Base-by-base conservation (phyloP, 2,888 invertebrate species). In the Scotopteryx bipunctaria region DNA sequence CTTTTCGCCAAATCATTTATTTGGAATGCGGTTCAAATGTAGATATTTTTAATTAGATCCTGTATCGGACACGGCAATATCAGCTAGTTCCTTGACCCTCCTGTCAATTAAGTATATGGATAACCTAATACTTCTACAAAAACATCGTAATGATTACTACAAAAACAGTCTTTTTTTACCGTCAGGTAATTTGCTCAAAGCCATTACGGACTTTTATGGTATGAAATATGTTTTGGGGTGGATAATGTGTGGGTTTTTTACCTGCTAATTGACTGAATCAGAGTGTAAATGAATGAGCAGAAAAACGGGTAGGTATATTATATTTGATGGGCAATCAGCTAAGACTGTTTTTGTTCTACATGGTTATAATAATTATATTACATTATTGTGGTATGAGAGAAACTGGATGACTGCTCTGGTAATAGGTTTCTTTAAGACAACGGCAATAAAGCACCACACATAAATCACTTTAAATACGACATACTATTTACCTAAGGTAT, bases 41-140 rank as follows among this genome's bases (percentile, higher is more conserved):
- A 25, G 33, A 32, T 67, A 58, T 49, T 15, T 62, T 54, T 60
- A 66, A 62, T 65, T 67, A 64, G 71, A 78, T 79, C 77, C 76
- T 76, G 76, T 70, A 69, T 67, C 71, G 71, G 76, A 71, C 70
- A 69, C 68, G 69, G 63, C 67, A 69, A 66, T 71, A 70, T 68
- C 65, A 76, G 76, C 74, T 68, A 74, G 81, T 76, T 76, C 73
- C 67, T 81, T 82, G 74, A 81, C 73, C 76, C 59, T 55, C 35
- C 67, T 63, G 61, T 62, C 67, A 61, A 71, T 73, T 71, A n/a
- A n/a, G n/a, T n/a, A 66, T 64, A 61, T 68, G 64, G 67, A 68
- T 70, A 67, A 63, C 66, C 59, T 66, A 69, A 72, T 66, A 66
- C 53, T 55, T 11, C 43, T 41, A 64, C 57, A 78, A 81, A 79